Evolutionary conservation across 2,888 invertebrate species (phyloP), one percentile per base, ranked within the genome.

Genomic region (Halictus quadricinctus): DNA sequence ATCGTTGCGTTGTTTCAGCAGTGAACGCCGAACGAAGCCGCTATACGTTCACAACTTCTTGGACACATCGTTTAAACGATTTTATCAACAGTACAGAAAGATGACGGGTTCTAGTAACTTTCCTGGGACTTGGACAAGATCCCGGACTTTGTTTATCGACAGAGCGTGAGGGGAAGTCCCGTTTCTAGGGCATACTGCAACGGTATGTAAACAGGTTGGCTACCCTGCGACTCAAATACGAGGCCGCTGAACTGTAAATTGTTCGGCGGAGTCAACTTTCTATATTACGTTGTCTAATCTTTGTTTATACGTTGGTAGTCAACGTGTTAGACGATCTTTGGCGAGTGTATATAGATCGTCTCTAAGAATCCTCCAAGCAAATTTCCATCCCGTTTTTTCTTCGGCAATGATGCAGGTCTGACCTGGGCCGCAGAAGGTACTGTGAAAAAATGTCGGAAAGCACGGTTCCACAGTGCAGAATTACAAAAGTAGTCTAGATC

Each of bases 401-500:
- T 48, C 10, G n/a, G 15, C 13, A 48, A 46, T 29, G 18, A 15
- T 3, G 3, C 29, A 29, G 29, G 2, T 48, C 29, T 10, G 3
- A 25, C 54, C 54, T 29, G 0, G 48, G 36, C 21, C 48, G 13
- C 2, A 5, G 25, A 25, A 29, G 41, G 29, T 46, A 60, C 58
- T n/a, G 72, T 58, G 46, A 60, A n/a, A 29, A 70, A 54, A 29
- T 25, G 43, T 21, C 41, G 54, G 29, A 60, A 4, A 29, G n/a
- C 58, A 72, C 29, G 21, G 72, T 77, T 77, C n/a, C 25, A 13
- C 41, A 18, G 29, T n/a, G 18, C 58, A 21, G 18, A 64, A 43
- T 66, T 60, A 72, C 13, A 79, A 60, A 60, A 79, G 25, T n/a
- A 8, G 50, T 6, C 64, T 91, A 94, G 83, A 93, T 94, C 46